Evolutionary conservation across 2,113 vertebrate genomes (phyloP).

Genomic region (Lutjanus erythropterus): DNA sequence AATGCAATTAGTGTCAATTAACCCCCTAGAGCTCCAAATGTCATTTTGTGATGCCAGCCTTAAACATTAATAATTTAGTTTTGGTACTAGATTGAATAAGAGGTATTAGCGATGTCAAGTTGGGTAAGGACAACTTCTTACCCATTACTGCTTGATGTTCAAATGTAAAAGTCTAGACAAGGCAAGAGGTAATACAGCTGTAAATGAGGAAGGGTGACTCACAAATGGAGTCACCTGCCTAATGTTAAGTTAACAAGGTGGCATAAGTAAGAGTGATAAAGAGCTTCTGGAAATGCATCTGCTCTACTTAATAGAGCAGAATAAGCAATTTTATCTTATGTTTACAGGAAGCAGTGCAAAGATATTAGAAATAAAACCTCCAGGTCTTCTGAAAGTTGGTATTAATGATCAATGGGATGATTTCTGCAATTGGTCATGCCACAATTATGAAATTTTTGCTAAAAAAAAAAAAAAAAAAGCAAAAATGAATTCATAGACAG

Average conservation of each 20-base stretch:
- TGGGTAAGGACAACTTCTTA: slow-evolving; percentile 38
- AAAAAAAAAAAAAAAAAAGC: too few relatives aligned
- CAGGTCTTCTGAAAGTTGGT: neutral
- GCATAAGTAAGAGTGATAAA: slow-evolving; percentile 3
- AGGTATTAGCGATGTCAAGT: slow-evolving; percentile 53
- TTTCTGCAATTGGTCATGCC: too few relatives aligned
- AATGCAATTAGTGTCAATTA: slow-evolving; percentile 74
- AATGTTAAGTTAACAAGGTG: slow-evolving; percentile 16
- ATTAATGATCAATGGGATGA: slow-evolving; percentile 2
- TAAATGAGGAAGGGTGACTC: neutral
- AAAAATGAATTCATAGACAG: neutral
- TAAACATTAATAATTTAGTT: slow-evolving; percentile 63
- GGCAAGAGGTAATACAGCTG: slow-evolving; percentile 1
- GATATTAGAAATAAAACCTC: neutral
- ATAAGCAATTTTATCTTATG: neutral
- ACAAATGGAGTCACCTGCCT: slow-evolving; percentile 24
- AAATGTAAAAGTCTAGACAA: slow-evolving; percentile 34
- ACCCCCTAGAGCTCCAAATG: slow-evolving; percentile 61
- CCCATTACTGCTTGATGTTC: slow-evolving; percentile 35
- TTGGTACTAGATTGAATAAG: slow-evolving; percentile 50
- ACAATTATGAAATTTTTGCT: neutral
- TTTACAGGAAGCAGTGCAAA: neutral
- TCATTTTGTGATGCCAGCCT: slow-evolving; percentile 56
- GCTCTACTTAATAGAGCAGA: slow-evolving; percentile 5
- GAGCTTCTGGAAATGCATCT: slow-evolving; percentile 17